These are phyloP conservation scores for Pseudomyrmex pallidus DNA, from an alignment of 1,140 invertebrate genomes.

Conservation along the genomic window DNA sequence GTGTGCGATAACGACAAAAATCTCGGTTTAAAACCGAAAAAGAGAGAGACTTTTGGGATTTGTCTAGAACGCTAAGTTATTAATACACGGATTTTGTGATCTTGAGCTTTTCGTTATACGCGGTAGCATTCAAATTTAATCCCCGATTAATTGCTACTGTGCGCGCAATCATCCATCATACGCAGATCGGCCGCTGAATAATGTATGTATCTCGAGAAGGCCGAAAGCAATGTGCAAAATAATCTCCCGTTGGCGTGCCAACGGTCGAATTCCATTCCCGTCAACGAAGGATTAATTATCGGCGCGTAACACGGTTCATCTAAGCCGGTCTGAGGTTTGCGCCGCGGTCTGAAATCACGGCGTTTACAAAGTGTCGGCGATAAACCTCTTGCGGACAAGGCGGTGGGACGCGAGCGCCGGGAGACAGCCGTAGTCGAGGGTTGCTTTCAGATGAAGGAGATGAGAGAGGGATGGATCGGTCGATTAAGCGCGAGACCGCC, in stretches of 20 bases:
- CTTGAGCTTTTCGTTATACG: slow-evolving; percentile 11
- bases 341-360: slow-evolving; percentile 56
- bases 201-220: slow-evolving; percentile 8
- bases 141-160: slow-evolving; percentile 41
- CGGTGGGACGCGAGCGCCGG: slow-evolving; percentile 44
- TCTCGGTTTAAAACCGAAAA: neutral
- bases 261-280: slow-evolving; percentile 51
- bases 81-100: slow-evolving; percentile 29
- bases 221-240: slow-evolving; percentile 46
- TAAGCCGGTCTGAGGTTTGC: slow-evolving; percentile 60
- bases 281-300: slow-evolving; percentile 69
- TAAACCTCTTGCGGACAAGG: slow-evolving; percentile 72
- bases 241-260: slow-evolving; percentile 23
- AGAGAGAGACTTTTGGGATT: neutral
- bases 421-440: slow-evolving; percentile 43
- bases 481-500: slow-evolving; percentile 76
- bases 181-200: slow-evolving; percentile 35
- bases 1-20: neutral
- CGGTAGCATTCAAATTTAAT: slow-evolving; percentile 42
- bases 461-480: slow-evolving; percentile 65
- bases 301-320: slow-evolving; percentile 58
- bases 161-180: slow-evolving; percentile 29
- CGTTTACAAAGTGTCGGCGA: slow-evolving; percentile 68
- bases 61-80: slow-evolving; percentile 2
- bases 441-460: slow-evolving; percentile 50